Percentiles rank a stretch among this genome's conserved stretches.
phyloP scores from a whole-genome alignment of 2,888 invertebrate species.

The Microctonus aethiopoides region DNA sequence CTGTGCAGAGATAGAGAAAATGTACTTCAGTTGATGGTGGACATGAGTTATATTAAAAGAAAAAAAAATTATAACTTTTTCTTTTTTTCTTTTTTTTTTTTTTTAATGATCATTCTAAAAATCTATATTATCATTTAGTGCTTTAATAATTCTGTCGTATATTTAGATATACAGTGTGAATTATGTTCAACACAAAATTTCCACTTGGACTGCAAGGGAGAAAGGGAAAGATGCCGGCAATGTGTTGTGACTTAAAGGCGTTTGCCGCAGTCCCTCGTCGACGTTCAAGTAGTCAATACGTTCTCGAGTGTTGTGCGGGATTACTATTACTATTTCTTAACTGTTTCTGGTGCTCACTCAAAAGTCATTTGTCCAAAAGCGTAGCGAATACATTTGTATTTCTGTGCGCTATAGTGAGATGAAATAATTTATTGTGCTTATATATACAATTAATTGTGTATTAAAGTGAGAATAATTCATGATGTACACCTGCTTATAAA shows the following conservation, averaged over 20 bases:
- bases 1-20: background rate
- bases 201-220: constrained; percentile 9
- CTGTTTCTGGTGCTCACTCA: background rate
- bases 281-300: constrained; percentile 53
- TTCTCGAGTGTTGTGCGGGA: constrained; percentile 27
- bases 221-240: constrained; percentile 25
- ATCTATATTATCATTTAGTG: background rate
- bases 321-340: background rate
- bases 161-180: constrained; percentile 4
- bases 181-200: constrained; percentile 4
- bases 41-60: background rate
- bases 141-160: background rate
- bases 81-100: too few relatives aligned
- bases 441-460: background rate
- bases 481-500: background rate
- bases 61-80: too few relatives aligned
- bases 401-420: background rate
- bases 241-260: constrained; percentile 31
- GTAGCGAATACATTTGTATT: background rate
- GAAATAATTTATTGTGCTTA: background rate
- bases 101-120: background rate
- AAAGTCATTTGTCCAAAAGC: background rate
- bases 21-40: background rate
- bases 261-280: constrained; percentile 59
- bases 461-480: background rate